These are phyloP conservation scores for Gracilinanus agilis DNA, from an alignment of 2,113 vertebrate species.

Conservation along the genomic window DNA sequence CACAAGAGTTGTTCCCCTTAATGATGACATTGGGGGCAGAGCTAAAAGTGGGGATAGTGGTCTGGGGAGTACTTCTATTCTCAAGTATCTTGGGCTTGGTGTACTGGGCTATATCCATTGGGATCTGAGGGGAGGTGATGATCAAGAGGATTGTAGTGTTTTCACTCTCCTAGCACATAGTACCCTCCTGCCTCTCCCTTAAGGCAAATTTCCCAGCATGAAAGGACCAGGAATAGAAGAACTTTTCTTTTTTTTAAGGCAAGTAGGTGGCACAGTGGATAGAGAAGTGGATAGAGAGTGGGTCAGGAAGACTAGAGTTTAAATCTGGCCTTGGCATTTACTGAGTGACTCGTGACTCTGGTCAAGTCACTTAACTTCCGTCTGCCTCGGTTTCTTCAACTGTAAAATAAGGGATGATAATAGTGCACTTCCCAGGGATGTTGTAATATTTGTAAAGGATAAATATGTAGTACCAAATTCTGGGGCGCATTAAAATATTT, in stretches of 20 bases:
- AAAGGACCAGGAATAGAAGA: no score
- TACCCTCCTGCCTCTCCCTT: not conserved
- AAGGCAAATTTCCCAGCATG: not conserved
- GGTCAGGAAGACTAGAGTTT: not conserved
- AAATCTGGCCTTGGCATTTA: not conserved
- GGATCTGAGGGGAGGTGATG: not conserved
- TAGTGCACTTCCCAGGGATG: not conserved
- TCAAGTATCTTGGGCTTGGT: not conserved
- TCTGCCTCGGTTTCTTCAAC: not conserved
- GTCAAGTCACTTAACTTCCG: not conserved
- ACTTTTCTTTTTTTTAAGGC: no score
- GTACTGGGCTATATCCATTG: not conserved
- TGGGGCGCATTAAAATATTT: not conserved
- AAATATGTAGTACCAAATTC: not conserved
- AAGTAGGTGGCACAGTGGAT: no score
- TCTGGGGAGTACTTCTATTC: not conserved
- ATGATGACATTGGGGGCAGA: not conserved
- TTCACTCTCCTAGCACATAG: not conserved
- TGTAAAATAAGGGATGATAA: not conserved
- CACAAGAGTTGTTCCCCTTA: not conserved
- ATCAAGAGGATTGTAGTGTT: not conserved
- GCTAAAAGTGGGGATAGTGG: not conserved
- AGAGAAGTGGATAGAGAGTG: not conserved
- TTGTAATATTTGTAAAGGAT: not conserved
- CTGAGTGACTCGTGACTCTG: not conserved